A percentile compares a stretch with the other conserved stretches of the same genome.
Conservation (phyloP, 2,888 invertebrate genomes). For the Calliphora vomitoria region DNA sequence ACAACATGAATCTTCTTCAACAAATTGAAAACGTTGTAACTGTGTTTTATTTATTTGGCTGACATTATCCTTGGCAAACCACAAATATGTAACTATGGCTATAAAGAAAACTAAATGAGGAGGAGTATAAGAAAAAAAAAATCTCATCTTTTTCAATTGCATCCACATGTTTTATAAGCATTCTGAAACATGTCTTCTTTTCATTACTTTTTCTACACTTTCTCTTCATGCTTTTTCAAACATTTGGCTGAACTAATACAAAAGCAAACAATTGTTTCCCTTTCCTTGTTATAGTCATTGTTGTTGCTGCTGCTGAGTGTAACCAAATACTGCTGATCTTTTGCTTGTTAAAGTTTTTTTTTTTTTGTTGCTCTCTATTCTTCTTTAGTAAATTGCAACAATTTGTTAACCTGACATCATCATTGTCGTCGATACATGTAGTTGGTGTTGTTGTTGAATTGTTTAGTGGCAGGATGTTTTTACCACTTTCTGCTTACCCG, state of each 20-base stretch:
- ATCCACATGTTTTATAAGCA: constrained; percentile 11
- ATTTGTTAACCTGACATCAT: constrained; percentile 78
- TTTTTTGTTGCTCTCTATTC: constrained; percentile 12
- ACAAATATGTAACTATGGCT: constrained; percentile 72
- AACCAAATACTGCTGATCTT: constrained; percentile 66
- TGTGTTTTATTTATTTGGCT: constrained; percentile 58
- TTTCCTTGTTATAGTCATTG: constrained; percentile 26
- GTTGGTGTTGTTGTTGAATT: constrained; percentile 13
- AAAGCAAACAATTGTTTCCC: constrained; percentile 68
- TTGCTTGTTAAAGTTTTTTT: constrained; percentile 49
- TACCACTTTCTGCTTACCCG: constrained; percentile 55
- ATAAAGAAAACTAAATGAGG: constrained; percentile 1
- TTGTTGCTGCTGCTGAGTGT: constrained; percentile 5
- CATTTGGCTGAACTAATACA: constrained; percentile 43
- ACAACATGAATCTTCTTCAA: constrained; percentile 11
- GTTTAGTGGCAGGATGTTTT: constrained; percentile 58
- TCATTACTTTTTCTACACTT: constrained; percentile 1
- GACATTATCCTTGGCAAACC: constrained; percentile 74
- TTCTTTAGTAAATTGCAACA: constrained; percentile 76
- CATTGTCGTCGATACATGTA: constrained; percentile 65
- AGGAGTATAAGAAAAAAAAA: constrained; percentile 54
- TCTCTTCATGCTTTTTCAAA: background rate
- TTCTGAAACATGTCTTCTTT: constrained; percentile 29
- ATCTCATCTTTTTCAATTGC: constrained; percentile 72
- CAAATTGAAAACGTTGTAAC: constrained; percentile 46